phyloP scores from a whole-genome alignment of 2,797 vertebrate genomes.

The Esox masquinongy region DNA sequence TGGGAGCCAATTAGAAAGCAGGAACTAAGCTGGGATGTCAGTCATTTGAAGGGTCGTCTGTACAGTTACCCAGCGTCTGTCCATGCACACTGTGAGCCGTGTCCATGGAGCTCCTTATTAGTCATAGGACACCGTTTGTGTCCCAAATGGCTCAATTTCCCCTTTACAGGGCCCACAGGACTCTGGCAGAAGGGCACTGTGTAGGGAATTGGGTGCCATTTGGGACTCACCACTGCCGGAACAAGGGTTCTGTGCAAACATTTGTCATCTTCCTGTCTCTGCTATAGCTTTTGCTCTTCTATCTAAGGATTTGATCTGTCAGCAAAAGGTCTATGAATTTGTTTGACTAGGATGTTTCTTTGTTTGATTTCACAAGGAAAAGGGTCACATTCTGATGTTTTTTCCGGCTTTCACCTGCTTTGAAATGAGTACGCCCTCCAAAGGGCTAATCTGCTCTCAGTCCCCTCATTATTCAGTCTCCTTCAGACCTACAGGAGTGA shows the following conservation, averaged over 20 bases:
- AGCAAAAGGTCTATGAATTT: not conserved
- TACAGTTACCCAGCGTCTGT: constrained; percentile 1
- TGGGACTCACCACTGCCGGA: not conserved
- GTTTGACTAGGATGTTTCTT: not conserved
- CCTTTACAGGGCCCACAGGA: not conserved
- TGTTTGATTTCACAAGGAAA: not conserved
- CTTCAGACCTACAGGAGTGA: too few relatives aligned
- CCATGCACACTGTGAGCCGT: not conserved
- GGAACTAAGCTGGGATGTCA: not conserved
- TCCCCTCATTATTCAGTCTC: not conserved
- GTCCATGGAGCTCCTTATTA: not conserved
- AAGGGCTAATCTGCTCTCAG: not conserved
- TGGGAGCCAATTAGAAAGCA: constrained; percentile 9
- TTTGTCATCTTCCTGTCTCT: not conserved
- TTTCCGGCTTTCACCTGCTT: not conserved
- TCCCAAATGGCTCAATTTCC: not conserved
- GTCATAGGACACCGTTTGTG: not conserved
- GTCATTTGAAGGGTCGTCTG: not conserved
- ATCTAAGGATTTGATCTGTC: not conserved
- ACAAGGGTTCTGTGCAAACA: not conserved
- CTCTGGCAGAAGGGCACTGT: not conserved
- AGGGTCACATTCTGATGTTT: not conserved
- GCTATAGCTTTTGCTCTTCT: not conserved
- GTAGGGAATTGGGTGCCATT: not conserved
- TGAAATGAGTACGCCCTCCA: not conserved